Base-by-base conservation (phyloP, 2,888 invertebrate species). In the Drosophila maculinotata region DNA sequence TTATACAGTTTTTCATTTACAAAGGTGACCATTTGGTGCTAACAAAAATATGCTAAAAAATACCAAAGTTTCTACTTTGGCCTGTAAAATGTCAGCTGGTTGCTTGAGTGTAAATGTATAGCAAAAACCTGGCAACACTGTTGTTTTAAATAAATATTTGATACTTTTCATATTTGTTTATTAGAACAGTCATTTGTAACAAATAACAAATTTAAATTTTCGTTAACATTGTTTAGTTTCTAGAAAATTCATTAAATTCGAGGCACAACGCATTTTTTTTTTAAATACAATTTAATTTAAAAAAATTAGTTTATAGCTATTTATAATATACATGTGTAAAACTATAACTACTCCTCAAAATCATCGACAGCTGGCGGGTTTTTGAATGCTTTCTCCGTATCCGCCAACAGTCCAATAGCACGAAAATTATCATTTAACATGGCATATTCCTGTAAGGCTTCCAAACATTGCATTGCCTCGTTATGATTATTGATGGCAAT, bases 351-450 rank as follows among this genome's bases (percentile, higher is more conserved):
- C 4, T 59, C 14, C 15, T 79, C 73, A 8, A 79, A 79, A 9
- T 79, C 78, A 0, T 25, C 23, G 3, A 14, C 42, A 0, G 42
- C 35, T 2, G 78, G 38, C 1, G 88, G 84, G 63, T 81, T 79
- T 38, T 69, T 65, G 1, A 90, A 82, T 28, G 82, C 74, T 9
- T 88, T 72, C 45, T 91, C 90, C 42, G 89, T 57, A 28, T 91
- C 87, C 20, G 77, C 79, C 12, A 90, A 74, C 38, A 91, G 74
- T 3, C 90, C 90, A 23, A 90, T 90, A 0, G 90, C 91, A 5
- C 91, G 73, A 36, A 76, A 90, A 39, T 90, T 90, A 10, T 90
- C 87, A 48, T 79, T 76, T 8, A 90, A 12, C 83, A 90, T 78
- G 6, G 90, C 89, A 56, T 88, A 90, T 35, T 90, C 89, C 54